phyloP scores from a whole-genome alignment of 2,113 vertebrate species.

The Chaenocephalus aceratus region DNA sequence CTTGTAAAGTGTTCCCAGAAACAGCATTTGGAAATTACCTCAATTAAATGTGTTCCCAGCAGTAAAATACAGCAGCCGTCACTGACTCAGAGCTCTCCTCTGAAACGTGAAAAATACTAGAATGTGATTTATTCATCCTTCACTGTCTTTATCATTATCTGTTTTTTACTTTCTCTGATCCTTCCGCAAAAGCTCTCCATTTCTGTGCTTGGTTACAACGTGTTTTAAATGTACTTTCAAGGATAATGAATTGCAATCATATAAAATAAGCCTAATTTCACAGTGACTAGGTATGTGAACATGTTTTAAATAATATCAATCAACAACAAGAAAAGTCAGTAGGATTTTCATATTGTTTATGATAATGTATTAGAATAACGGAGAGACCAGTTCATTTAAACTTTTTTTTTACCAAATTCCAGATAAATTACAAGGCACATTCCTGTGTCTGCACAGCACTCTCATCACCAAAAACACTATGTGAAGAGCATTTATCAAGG shows the following conservation, averaged over 20 bases:
- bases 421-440: background rate
- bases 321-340: too few species aligned
- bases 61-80: conserved; percentile 41
- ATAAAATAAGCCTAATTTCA: conserved; percentile 13
- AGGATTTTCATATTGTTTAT: background rate
- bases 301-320: background rate
- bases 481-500: background rate
- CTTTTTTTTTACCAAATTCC: background rate
- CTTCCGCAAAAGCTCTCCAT: background rate
- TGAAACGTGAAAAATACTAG: conserved; percentile 27
- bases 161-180: conserved; percentile 7
- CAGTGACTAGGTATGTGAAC: background rate
- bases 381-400: background rate
- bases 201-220: background rate
- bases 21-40: conserved; percentile 44
- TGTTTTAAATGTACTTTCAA: conserved; percentile 21
- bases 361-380: background rate
- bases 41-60: conserved; percentile 51
- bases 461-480: background rate
- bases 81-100: conserved; percentile 44
- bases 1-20: conserved; percentile 41
- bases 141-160: background rate
- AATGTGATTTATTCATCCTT: conserved; percentile 30
- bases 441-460: background rate
- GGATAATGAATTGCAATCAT: conserved; percentile 19